Evolutionary conservation across 1,140 invertebrate genomes (phyloP), one percentile per base, ranked within the genome.

Genomic region (Alviniconcha marisindica): DNA sequence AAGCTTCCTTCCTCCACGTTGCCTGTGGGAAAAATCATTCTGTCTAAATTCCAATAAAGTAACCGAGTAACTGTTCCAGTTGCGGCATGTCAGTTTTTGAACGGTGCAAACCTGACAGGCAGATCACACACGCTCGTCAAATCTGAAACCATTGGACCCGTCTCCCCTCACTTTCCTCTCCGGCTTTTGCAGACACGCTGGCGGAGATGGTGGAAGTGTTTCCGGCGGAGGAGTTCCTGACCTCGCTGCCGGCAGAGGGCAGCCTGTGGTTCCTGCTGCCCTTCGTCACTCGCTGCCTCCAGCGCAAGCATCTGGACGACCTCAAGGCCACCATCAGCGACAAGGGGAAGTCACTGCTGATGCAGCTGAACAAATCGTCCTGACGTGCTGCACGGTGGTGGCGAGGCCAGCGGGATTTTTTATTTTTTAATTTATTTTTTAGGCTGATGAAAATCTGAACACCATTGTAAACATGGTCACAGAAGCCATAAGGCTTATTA

Each of bases 221-320:
- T 24, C 71, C 84, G 21, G 77, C 85, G 63, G 78, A 76, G 7
- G 54, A 86, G 40, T 85, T 88, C 56, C 66, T 88, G 24, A 48
- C 48, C 4, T 36, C 85, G 10, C 77, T 88, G 36, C 87, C 87
- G 51, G 74, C 81, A 77, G 84, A 88, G 77, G 87, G 84, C 66
- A 88, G 77, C 78, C 74, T 88, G 38, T 82, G 31, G 51, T 87
- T 86, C 79, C 56, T 88, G 42, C 74, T 88, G 51, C 87, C 87
- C 38, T 88, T 83, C 77, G 33, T 88, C 31, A 83, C 73, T 7
- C 71, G 80, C n/a, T 83, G 79, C 78, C 76, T 85, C 40, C 56
- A 84, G 71, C 51, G 66, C 2, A 78, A 82, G n/a, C 83, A 86
- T 14, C 63, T 76, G 10, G 44, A 44, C 15, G 33, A 81, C 36